Evolutionary conservation across 2,113 vertebrate species (phyloP).

Genomic region (Amphiprion percula): DNA sequence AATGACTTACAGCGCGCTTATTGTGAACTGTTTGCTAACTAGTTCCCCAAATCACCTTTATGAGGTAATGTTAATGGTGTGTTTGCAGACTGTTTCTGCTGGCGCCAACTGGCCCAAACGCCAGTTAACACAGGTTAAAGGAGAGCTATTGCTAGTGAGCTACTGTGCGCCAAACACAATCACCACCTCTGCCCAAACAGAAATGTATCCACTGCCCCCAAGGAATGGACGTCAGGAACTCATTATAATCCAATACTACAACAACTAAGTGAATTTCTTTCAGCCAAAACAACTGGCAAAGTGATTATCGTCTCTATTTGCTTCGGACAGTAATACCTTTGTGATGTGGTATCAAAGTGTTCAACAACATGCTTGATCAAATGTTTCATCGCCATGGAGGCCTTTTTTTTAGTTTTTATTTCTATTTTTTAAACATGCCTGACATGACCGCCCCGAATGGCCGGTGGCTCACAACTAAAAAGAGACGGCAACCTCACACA

Average conservation of each 20-base stretch:
- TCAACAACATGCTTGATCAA: slow-evolving; percentile 19
- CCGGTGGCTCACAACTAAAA: slow-evolving; percentile 55
- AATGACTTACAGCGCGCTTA: no score
- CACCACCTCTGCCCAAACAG: slow-evolving; percentile 55
- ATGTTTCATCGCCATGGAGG: slow-evolving; percentile 35
- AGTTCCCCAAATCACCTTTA: neutral
- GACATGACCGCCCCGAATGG: slow-evolving; percentile 43
- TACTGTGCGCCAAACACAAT: slow-evolving; percentile 66
- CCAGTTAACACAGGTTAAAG: slow-evolving; percentile 28
- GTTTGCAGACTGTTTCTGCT: slow-evolving; percentile 11
- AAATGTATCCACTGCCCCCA: slow-evolving; percentile 66
- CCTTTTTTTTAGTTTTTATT: slow-evolving; percentile 8
- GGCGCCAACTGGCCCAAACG: neutral
- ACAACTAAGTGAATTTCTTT: slow-evolving; percentile 28
- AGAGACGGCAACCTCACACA: slow-evolving; percentile 70
- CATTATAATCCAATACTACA: slow-evolving; percentile 45
- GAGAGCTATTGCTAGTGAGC: slow-evolving; percentile 41
- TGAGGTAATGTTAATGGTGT: slow-evolving; percentile 6
- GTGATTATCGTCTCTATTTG: slow-evolving; percentile 5
- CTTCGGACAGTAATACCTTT: neutral
- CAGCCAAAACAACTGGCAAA: slow-evolving; percentile 28
- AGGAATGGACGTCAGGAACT: slow-evolving; percentile 36
- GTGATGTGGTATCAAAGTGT: slow-evolving; percentile 4
- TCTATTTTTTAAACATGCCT: neutral
- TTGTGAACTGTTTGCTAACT: neutral